These are phyloP conservation scores for Drosophila pegasa DNA, from an alignment of 2,888 invertebrate genomes.

Conservation along the genomic window DNA sequence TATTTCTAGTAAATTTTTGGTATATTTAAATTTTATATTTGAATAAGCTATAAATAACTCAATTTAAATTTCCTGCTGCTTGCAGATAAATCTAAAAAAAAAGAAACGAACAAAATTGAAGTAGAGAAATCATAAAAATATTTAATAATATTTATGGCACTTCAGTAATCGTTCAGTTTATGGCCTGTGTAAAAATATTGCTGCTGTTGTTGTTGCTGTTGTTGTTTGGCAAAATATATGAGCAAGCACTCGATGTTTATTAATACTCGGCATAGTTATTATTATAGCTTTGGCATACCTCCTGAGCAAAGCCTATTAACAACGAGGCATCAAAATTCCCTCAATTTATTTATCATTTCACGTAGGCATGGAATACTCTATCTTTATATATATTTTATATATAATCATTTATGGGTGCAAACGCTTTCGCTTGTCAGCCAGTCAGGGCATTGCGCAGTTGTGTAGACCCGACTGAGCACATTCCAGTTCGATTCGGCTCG, in stretches of 20 bases:
- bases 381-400: neutral
- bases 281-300: slow-evolving; percentile 20
- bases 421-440: too few species aligned
- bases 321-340: neutral
- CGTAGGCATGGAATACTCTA: neutral
- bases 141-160: slow-evolving; percentile 69
- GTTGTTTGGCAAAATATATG: slow-evolving; percentile 45
- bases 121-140: slow-evolving; percentile 34
- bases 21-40: neutral
- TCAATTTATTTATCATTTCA: neutral
- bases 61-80: slow-evolving; percentile 5
- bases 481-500: neutral
- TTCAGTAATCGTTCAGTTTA: slow-evolving; percentile 71
- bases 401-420: neutral
- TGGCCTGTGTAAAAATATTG: slow-evolving; percentile 57
- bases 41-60: neutral
- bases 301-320: neutral
- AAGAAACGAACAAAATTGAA: slow-evolving; percentile 4
- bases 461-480: neutral
- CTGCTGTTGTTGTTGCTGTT: slow-evolving; percentile 30
- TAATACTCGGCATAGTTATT: slow-evolving; percentile 37
- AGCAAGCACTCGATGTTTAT: slow-evolving; percentile 60
- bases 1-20: neutral
- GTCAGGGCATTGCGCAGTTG: neutral
- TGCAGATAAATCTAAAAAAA: slow-evolving; percentile 38